Conservation (phyloP, 2,797 vertebrate species). For the Trichosurus vulpecula region DNA sequence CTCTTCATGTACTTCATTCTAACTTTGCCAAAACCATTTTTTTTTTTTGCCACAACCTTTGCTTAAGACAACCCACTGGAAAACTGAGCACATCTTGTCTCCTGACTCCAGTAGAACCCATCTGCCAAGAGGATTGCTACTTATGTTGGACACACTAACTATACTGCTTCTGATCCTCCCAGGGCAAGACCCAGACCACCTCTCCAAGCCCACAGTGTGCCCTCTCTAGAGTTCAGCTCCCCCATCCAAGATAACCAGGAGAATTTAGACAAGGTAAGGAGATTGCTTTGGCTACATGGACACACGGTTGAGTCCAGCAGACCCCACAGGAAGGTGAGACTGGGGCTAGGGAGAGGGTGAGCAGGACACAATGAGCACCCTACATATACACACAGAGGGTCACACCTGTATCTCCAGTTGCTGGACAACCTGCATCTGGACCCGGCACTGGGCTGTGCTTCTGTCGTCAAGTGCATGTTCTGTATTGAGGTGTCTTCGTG, state of each 20-base stretch:
- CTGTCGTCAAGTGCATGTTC: conserved; percentile 98
- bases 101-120: background rate
- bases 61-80: background rate
- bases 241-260: background rate
- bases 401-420: conserved; percentile 99
- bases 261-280: background rate
- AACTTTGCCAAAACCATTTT: background rate
- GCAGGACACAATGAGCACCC: fast-evolving
- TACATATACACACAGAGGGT: background rate
- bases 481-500: conserved; percentile 95
- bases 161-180: background rate
- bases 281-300: background rate
- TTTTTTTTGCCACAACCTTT: background rate
- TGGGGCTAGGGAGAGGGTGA: background rate
- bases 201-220: background rate
- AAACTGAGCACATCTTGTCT: background rate
- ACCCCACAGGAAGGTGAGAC: background rate
- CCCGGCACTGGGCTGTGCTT: conserved; percentile 98
- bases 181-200: background rate
- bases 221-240: background rate
- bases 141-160: background rate
- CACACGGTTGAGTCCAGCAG: background rate
- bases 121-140: background rate
- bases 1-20: background rate
- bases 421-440: conserved; percentile 99